A percentile compares a stretch with the other conserved stretches of the same genome.
Evolutionary conservation across 2,888 invertebrate species (phyloP).

Genomic region (Netelia fuscicornis): DNA sequence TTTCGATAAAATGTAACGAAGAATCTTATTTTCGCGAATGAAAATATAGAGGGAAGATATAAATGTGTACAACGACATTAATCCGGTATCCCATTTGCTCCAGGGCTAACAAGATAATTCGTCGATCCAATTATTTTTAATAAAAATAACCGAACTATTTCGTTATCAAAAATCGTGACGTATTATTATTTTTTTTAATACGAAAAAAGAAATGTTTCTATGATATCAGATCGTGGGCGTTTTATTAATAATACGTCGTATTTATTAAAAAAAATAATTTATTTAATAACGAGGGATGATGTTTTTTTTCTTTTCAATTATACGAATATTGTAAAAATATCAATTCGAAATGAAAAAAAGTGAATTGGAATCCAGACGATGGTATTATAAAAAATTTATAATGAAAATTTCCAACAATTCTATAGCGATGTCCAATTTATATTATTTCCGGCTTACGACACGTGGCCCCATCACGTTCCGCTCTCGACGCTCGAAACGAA

Average conservation of each 20-base stretch:
- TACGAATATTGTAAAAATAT: no score
- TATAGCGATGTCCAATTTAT: slow-evolving; percentile 17
- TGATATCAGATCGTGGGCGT: neutral
- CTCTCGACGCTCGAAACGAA: slow-evolving; percentile 25
- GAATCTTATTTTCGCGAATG: neutral
- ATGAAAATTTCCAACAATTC: neutral
- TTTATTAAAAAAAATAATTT: no score
- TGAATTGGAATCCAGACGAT: no score
- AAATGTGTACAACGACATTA: neutral
- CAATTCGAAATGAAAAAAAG: no score
- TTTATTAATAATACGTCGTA: no score
- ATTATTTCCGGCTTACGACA: slow-evolving; percentile 6
- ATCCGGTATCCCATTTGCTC: neutral
- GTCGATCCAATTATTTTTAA: neutral
- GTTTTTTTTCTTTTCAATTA: no score
- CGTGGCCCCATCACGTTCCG: neutral
- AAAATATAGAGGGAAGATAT: neutral
- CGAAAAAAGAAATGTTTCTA: neutral
- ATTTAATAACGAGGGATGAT: no score
- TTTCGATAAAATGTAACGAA: slow-evolving; percentile 7
- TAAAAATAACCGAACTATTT: neutral
- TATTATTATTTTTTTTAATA: neutral
- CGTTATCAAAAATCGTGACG: neutral
- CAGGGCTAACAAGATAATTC: neutral
- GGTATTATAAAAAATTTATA: no score